These are phyloP conservation scores for Heliconius aoede DNA, from an alignment of 2,888 invertebrate genomes.

Conservation along the genomic window DNA sequence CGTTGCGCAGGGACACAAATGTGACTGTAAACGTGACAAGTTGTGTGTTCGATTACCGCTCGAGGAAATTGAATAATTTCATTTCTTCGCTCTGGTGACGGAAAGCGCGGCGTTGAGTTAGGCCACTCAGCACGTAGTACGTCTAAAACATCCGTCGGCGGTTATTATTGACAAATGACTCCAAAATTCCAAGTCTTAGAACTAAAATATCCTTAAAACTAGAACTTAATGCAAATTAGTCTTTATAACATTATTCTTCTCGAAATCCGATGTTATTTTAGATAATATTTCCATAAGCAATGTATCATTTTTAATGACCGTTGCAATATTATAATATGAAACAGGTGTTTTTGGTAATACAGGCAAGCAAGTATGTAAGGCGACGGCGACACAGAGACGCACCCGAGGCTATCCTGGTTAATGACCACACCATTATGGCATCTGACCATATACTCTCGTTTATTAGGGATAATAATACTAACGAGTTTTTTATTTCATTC, in stretches of 20 bases:
- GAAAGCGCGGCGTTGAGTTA: no score
- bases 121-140: no score
- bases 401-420: constrained; percentile 61
- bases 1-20: no score
- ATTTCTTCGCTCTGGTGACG: no score
- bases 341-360: constrained; percentile 43
- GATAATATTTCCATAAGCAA: constrained; percentile 16
- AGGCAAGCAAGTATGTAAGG: constrained; percentile 47
- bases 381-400: constrained; percentile 64
- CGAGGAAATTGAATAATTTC: no score
- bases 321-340: constrained; percentile 13
- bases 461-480: constrained; percentile 76
- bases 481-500: constrained; percentile 72
- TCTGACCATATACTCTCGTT: constrained; percentile 68
- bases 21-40: no score
- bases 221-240: constrained; percentile 8
- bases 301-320: constrained; percentile 22
- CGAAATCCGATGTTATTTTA: constrained; percentile 20
- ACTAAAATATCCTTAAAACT: neutral
- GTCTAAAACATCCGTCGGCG: no score
- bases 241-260: neutral
- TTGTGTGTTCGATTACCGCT: no score
- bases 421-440: constrained; percentile 69
- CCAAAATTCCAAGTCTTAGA: neutral
- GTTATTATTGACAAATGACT: no score